Evolutionary conservation across 1,140 invertebrate species (phyloP), one percentile per base, ranked within the genome.

Genomic region (Pararge aegeria): DNA sequence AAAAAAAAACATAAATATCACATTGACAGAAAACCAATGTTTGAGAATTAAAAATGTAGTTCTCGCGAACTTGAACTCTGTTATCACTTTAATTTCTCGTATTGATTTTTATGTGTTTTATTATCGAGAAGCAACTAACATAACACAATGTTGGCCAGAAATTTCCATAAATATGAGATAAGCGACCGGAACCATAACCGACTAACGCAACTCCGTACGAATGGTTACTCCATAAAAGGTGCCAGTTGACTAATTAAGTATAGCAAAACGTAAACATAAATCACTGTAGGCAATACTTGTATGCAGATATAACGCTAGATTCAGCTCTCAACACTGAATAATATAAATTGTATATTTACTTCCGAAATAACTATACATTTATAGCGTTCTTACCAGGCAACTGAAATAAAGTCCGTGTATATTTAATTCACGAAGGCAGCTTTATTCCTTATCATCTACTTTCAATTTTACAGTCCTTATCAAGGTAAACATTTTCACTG

Each of bases 81-180:
- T n/a, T n/a, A n/a, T n/a, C n/a, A n/a, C n/a, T n/a, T 58, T 61
- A 46, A 55, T 64, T 64, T 53, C 66, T 46, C 29, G 49, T 64
- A 56, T 64, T 64, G 53, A n/a, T n/a, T n/a, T 57, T 55, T 38
- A 24, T 24, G 62, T n/a, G n/a, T n/a, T n/a, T n/a, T n/a, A 68
- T 59, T 64, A 34, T 3, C 12, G 10, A n/a, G 61, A 64, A 69
- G 62, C 57, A 40, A 24, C 19, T 10, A 50, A 38, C 44, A 40
- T 59, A 52, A 37, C 61, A 46, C 46, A 52, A 69, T 65, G 66
- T 24, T 40, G 75, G 68, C 71, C 70, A 80, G 64, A 83, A 85
- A 75, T 78, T 83, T 85, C 80, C 80, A 78, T 59, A 59, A 78
- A 65, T 69, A 52, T 55, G 70, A 34, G 76, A 80, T 83, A 82